phyloP scores from a whole-genome alignment of 2,888 invertebrate species.

The Scaptomyza reducta region DNA sequence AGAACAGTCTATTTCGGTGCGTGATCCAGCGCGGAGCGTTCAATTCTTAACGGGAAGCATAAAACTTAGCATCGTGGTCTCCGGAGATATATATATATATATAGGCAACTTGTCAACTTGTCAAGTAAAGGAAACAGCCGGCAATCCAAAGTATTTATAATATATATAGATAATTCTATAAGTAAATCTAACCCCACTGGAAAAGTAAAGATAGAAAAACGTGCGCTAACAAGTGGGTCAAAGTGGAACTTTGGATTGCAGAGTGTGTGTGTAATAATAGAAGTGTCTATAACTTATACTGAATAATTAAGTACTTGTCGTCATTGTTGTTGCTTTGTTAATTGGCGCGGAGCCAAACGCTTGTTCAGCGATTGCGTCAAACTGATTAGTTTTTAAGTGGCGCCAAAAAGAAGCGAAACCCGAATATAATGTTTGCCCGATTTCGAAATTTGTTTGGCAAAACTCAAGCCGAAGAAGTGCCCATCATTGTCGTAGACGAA shows the following conservation, averaged over 20 bases:
- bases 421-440: conserved; percentile 80
- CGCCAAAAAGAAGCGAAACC: conserved; percentile 1
- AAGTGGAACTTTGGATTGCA: conserved; percentile 38
- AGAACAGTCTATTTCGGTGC: conserved; percentile 83
- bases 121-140: conserved; percentile 58
- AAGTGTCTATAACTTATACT: conserved; percentile 39
- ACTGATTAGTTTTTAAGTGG: conserved; percentile 24
- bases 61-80: neutral
- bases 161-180: conserved; percentile 28
- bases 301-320: conserved; percentile 44
- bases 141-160: conserved; percentile 14
- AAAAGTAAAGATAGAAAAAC: conserved; percentile 28
- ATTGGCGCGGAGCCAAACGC: conserved; percentile 77
- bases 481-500: conserved; percentile 61
- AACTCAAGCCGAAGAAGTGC: conserved; percentile 64
- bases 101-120: conserved; percentile 60
- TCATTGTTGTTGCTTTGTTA: conserved; percentile 45
- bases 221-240: conserved; percentile 64
- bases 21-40: conserved; percentile 82
- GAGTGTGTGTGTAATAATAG: conserved; percentile 43
- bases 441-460: conserved; percentile 82
- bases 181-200: conserved; percentile 46
- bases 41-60: conserved; percentile 26
- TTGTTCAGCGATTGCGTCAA: conserved; percentile 70
- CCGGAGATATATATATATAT: conserved; percentile 20